Base-by-base conservation (phyloP, 2,888 invertebrate genomes). In the Argyresthia goedartella region DNA sequence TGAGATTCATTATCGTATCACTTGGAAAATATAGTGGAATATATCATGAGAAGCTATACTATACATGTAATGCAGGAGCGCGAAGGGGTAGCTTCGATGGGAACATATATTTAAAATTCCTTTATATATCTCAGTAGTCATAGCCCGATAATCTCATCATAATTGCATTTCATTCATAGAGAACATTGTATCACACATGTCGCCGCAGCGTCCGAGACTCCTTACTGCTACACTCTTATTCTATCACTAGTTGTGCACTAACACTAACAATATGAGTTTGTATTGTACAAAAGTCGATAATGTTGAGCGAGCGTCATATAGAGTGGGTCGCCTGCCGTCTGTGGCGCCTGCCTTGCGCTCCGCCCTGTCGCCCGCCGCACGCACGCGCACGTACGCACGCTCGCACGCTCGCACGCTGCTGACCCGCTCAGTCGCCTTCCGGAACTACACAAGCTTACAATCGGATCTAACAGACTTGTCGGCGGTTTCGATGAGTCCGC, bases 191-290 rank as follows among this genome's bases (percentile, higher is more conserved):
- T 11, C 39, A 39, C 39, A 39, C 10, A 6, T 39, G 8, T 39
- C 39, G 39, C 39, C 39, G 44, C 25, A 44, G 15, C 44, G 44
- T 15, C 13, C 25, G 25, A 25, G 15, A 44, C 15, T 42, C 39
- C 52, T 41, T 52, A 44, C 43, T 4, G 35, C 53, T 50, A 49
- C 44, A 53, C 45, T 41, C 46, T 53, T 63, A 54, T 55, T 60
- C 63, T 67, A 69, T 16, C 71, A 72, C 68, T 73, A 68, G 59
- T 68, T 65, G 76, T 71, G 72, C 76, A 77, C 76, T 72, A 71
- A 63, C 70, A 71, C 76, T 63, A 41, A 33, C 13, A 43, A 35
- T 13, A 35, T 36, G 51, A 16, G 46, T 49, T 36, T 49, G 39
- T 47, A 33, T n/a, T 25, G 11, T 49, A 36, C 35, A 46, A 16